phyloP scores from a whole-genome alignment of 2,113 vertebrate species.

The Eublepharis macularius region DNA sequence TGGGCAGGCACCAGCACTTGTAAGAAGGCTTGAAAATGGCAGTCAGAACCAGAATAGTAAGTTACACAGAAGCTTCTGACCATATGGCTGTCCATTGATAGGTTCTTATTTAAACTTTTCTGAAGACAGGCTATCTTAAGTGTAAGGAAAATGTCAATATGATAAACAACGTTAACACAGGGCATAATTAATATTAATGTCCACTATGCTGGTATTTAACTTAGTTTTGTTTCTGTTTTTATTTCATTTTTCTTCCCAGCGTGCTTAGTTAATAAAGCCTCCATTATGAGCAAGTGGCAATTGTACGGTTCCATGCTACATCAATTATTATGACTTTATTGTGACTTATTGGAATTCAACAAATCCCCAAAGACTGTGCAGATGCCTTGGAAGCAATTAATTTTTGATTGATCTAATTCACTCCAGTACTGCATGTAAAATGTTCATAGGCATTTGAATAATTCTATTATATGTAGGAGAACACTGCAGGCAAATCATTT shows the following conservation, averaged over 20 bases:
- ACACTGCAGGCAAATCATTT: constrained; percentile 60
- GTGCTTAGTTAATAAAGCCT: constrained; percentile 56
- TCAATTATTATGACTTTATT: constrained; percentile 70
- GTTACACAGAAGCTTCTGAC: not conserved
- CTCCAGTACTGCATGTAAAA: constrained; percentile 56
- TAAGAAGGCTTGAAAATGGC: not conserved
- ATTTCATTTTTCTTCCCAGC: constrained; percentile 60
- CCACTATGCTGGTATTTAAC: constrained; percentile 59
- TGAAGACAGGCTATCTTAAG: constrained; percentile 42
- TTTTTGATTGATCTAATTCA: constrained; percentile 70
- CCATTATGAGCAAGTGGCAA: constrained; percentile 57
- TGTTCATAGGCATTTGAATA: constrained; percentile 62
- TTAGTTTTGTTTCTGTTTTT: constrained; percentile 62
- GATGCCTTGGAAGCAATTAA: constrained; percentile 67
- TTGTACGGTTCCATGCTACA: constrained; percentile 63
- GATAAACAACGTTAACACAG: constrained; percentile 46
- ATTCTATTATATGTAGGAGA: constrained; percentile 64
- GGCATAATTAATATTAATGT: constrained; percentile 66
- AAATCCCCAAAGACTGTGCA: constrained; percentile 62
- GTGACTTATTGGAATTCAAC: constrained; percentile 62
- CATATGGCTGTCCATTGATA: not conserved
- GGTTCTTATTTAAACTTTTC: not conserved
- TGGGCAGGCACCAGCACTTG: too few relatives aligned
- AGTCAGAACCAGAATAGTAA: not conserved
- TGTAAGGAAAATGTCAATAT: constrained; percentile 46